Percentiles rank a stretch among this genome's conserved stretches.
These are phyloP conservation scores for Aleadryas rufinucha DNA, from an alignment of 2,113 vertebrate species.

Conservation along the genomic window DNA sequence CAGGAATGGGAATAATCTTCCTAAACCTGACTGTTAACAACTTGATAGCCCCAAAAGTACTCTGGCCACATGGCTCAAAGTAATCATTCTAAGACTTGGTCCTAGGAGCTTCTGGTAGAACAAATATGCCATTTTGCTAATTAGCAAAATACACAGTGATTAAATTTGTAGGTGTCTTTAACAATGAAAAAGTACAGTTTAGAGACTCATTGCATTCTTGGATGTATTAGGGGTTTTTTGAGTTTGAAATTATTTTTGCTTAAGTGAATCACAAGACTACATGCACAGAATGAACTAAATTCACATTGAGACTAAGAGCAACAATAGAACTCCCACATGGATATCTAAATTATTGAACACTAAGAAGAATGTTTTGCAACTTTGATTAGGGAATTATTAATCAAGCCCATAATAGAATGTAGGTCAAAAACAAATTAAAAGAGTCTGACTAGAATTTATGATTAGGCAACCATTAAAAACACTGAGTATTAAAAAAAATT, in stretches of 20 bases:
- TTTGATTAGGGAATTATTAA: conserved; percentile 69
- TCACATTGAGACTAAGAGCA: background rate
- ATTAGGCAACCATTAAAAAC: conserved; percentile 32
- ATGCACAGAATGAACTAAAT: conserved; percentile 9
- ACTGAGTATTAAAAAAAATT: background rate
- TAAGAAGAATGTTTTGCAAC: conserved; percentile 45
- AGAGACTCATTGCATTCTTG: background rate
- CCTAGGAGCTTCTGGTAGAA: background rate
- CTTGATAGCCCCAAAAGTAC: background rate
- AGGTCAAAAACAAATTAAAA: conserved; percentile 67
- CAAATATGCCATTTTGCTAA: background rate
- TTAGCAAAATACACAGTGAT: background rate
- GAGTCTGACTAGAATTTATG: conserved; percentile 47
- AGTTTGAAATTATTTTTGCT: conserved; percentile 24
- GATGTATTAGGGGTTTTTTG: background rate
- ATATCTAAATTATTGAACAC: conserved; percentile 68
- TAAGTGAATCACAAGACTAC: background rate
- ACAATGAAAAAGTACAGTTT: background rate
- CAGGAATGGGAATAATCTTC: background rate
- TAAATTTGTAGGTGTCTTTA: background rate
- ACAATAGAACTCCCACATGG: conserved; percentile 40
- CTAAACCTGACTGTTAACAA: background rate
- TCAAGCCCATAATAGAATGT: conserved; percentile 42
- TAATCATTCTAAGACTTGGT: background rate
- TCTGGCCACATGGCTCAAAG: background rate